Evolutionary conservation across 2,888 invertebrate genomes (phyloP).

Genomic region (Drepanosiphum platanoidis): DNA sequence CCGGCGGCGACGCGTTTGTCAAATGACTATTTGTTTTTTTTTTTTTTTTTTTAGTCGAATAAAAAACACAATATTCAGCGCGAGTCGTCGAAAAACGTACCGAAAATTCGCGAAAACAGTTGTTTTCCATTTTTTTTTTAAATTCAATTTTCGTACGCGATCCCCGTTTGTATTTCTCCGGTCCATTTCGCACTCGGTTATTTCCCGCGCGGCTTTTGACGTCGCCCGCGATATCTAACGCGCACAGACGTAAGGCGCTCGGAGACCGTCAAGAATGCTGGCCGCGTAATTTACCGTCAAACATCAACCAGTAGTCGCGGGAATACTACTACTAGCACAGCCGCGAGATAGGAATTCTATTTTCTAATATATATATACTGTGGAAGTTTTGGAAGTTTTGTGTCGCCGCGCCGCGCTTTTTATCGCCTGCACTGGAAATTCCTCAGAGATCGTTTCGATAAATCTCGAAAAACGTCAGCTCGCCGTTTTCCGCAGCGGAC

Average conservation of each 20-base stretch:
- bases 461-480: background rate
- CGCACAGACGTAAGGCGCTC: background rate
- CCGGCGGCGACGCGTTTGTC: no score
- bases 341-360: background rate
- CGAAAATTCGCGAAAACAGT: no score
- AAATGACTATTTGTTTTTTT: no score
- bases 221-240: background rate
- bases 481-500: no score
- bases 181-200: background rate
- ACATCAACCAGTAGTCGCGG: background rate
- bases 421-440: background rate
- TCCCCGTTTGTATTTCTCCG: background rate
- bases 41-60: no score
- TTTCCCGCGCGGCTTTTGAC: background rate
- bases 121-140: no score
- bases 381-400: conserved; percentile 10
- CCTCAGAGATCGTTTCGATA: conserved; percentile 9
- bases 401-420: background rate
- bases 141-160: no score
- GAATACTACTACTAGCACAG: background rate
- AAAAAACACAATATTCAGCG: no score
- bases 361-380: no score
- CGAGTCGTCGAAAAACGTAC: no score
- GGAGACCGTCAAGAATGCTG: background rate
- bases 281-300: conserved; percentile 19